phyloP scores from a whole-genome alignment of 2,797 vertebrate genomes.

The Amphiprion clarkii region DNA sequence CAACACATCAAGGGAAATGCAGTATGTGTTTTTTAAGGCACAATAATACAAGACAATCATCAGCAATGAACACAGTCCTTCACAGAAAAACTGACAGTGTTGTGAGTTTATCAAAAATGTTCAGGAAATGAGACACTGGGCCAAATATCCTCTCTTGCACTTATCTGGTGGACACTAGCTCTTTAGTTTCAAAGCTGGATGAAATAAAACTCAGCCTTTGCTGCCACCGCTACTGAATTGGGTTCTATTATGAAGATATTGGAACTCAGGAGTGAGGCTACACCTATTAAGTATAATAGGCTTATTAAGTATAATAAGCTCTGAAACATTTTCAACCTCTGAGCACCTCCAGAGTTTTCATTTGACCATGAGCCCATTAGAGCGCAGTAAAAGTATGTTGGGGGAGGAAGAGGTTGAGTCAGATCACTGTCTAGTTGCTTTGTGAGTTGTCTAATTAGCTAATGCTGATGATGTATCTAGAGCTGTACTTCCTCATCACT shows the following conservation, averaged over 20 bases:
- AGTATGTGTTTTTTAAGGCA: constrained; percentile 15
- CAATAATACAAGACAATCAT: constrained; percentile 11
- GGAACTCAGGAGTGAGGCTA: background rate
- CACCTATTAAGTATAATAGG: background rate
- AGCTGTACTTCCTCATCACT: constrained; percentile 30
- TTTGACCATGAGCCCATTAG: constrained; percentile 61
- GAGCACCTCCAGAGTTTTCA: constrained; percentile 40
- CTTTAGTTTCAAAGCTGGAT: constrained; percentile 2
- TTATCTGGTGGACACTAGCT: constrained; percentile 2
- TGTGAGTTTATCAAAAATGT: constrained; percentile 25
- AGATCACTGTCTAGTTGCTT: constrained; percentile 32
- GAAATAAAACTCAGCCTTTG: constrained; percentile 5
- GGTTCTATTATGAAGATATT: constrained; percentile 13
- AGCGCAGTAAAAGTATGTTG: constrained; percentile 16
- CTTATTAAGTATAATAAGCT: constrained; percentile 8
- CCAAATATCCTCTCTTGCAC: constrained; percentile 31
- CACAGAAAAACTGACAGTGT: constrained; percentile 5
- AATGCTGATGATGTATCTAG: constrained; percentile 26
- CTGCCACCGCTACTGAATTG: background rate
- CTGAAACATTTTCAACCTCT: constrained; percentile 33
- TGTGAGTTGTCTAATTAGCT: constrained; percentile 47
- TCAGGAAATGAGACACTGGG: constrained; percentile 48
- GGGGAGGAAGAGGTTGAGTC: constrained; percentile 21
- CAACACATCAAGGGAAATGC: constrained; percentile 21
- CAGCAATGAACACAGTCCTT: constrained; percentile 4